These are phyloP conservation scores for Chaetophractus vellerosus DNA, from an alignment of 2,797 vertebrate genomes.

Conservation along the genomic window DNA sequence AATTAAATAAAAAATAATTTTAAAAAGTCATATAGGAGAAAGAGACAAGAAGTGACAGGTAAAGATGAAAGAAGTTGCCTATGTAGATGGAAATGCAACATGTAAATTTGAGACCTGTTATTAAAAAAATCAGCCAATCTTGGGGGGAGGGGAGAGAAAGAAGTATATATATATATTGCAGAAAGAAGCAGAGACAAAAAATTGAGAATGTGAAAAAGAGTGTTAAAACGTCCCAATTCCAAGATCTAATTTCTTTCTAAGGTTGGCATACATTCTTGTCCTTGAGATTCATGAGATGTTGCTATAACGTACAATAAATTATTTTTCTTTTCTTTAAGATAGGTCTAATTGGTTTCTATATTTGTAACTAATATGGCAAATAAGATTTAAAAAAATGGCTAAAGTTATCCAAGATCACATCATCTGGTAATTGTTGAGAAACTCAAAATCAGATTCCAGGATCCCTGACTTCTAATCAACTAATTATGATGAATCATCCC, in stretches of 20 bases:
- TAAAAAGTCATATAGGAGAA: background rate
- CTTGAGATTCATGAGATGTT: conserved; percentile 22
- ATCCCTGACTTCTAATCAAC: conserved; percentile 1
- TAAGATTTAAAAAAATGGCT: conserved; percentile 46
- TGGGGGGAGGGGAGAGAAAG: background rate
- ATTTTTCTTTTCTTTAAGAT: conserved; percentile 40
- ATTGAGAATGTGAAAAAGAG: background rate
- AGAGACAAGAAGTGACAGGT: background rate
- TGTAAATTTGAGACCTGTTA: background rate
- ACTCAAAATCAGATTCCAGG: conserved; percentile 29
- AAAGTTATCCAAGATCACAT: conserved; percentile 38
- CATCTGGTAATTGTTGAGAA: conserved; percentile 47
- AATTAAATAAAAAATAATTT: too few species aligned
- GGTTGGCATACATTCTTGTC: background rate
- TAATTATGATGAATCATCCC: conserved; percentile 13
- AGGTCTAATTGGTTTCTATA: conserved; percentile 60
- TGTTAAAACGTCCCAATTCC: background rate
- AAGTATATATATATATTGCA: background rate
- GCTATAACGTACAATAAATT: conserved; percentile 17
- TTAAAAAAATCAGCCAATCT: conserved; percentile 17
- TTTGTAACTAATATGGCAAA: conserved; percentile 67
- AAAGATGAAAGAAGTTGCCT: conserved; percentile 45
- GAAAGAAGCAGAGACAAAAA: background rate
- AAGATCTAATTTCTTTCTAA: conserved; percentile 4
- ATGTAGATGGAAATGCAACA: background rate